These are phyloP conservation scores for Phragmatobia fuliginosa DNA, from an alignment of 2,888 invertebrate species.

Conservation along the genomic window DNA sequence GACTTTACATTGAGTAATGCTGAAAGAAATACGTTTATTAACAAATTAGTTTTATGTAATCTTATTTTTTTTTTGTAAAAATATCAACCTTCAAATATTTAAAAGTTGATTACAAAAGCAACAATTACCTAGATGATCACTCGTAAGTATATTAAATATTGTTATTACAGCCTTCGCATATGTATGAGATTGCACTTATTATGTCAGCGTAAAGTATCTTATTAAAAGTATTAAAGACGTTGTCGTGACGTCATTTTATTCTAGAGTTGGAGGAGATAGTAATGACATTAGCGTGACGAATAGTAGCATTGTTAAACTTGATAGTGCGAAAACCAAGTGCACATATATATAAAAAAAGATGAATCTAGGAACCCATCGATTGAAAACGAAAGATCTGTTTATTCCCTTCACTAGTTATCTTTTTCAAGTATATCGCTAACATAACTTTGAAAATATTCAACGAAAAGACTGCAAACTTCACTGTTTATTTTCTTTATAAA, in stretches of 20 bases:
- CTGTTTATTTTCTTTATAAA: neutral
- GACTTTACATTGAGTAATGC: neutral
- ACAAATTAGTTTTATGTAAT: neutral
- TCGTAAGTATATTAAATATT: constrained; percentile 15
- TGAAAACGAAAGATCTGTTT: neutral
- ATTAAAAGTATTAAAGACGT: constrained; percentile 29
- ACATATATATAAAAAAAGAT: neutral
- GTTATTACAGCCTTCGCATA: constrained; percentile 27
- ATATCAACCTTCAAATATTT: neutral
- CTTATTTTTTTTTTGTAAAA: neutral
- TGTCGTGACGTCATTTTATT: constrained; percentile 25
- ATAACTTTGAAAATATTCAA: neutral
- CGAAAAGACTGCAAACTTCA: neutral
- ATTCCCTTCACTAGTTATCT: neutral
- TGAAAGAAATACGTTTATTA: neutral
- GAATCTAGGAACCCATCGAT: neutral
- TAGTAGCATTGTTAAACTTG: constrained; percentile 2
- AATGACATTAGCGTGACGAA: constrained; percentile 25
- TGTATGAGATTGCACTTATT: constrained; percentile 30
- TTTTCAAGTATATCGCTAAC: neutral
- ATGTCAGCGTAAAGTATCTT: constrained; percentile 31
- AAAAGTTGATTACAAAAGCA: constrained; percentile 5
- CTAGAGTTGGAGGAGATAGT: neutral
- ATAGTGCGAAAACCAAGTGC: neutral
- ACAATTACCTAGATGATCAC: constrained; percentile 8